phyloP scores from a whole-genome alignment of 2,888 invertebrate species.

The Nymphalis polychloros region DNA sequence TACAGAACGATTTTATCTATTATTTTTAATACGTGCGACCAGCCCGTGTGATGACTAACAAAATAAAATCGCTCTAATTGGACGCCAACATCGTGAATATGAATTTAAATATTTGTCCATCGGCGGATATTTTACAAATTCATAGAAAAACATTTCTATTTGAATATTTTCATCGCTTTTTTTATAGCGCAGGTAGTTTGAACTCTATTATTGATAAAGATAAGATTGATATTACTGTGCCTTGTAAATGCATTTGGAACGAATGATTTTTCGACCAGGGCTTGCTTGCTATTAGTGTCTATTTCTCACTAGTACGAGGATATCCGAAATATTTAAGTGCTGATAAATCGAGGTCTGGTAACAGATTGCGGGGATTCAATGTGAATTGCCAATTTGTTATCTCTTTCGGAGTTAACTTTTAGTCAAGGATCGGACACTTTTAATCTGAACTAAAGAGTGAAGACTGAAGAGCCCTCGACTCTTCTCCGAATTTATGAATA shows the following conservation, averaged over 20 bases:
- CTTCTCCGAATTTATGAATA: constrained; percentile 3
- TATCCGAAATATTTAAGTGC: constrained; percentile 27
- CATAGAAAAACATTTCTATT: constrained; percentile 35
- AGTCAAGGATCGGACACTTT: constrained; percentile 10
- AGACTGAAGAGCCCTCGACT: constrained; percentile 3
- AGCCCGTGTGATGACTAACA: constrained; percentile 23
- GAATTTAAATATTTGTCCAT: constrained; percentile 34
- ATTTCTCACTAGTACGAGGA: constrained; percentile 22
- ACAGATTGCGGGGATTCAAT: constrained; percentile 19
- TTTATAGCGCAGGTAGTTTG: neutral
- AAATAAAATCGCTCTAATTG: constrained; percentile 36
- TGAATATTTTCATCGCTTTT: constrained; percentile 18
- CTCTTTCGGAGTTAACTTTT: constrained; percentile 10
- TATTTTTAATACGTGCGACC: constrained; percentile 30
- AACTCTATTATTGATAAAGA: neutral
- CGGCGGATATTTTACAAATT: constrained; percentile 35
- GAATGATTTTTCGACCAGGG: constrained; percentile 17
- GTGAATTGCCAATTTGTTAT: constrained; percentile 11
- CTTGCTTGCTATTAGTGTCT: constrained; percentile 14
- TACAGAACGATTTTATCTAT: constrained; percentile 19
- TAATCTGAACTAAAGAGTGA: constrained; percentile 2
- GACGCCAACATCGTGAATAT: constrained; percentile 22
- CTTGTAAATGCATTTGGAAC: constrained; percentile 3
- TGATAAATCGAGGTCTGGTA: constrained; percentile 28
- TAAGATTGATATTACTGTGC: neutral